These are phyloP conservation scores for Aurelia aurita complex sp. Pacific DNA, from an alignment of 30 jellyfish, hydroid and myxozoan genomes.

Conservation along the genomic window DNA sequence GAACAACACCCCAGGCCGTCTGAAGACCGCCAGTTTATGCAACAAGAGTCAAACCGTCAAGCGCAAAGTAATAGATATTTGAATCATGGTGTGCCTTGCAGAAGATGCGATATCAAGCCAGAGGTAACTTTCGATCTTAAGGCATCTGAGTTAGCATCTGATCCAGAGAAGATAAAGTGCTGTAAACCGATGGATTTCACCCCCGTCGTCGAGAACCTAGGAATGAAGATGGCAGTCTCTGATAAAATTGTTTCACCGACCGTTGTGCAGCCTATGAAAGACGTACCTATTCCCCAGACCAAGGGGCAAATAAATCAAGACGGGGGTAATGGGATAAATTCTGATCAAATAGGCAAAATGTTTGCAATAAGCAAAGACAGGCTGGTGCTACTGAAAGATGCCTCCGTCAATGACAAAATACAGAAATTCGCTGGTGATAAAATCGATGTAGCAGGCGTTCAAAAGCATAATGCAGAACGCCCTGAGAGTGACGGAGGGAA, in stretches of 20 bases:
- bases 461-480: conserved; percentile 6
- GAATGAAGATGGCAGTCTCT: conserved; percentile 2
- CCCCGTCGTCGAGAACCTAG: conserved; percentile 50
- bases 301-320: neutral
- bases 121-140: conserved; percentile 47
- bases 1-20: too few relatives aligned
- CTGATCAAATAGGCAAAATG: conserved; percentile 1
- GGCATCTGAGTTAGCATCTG: conserved; percentile 37
- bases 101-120: conserved; percentile 60
- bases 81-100: conserved; percentile 7
- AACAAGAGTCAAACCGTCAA: too few relatives aligned
- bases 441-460: neutral
- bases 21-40: too few relatives aligned
- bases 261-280: neutral
- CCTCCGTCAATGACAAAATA: neutral
- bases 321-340: neutral
- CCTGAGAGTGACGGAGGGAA: conserved; percentile 1
- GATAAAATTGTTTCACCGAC: conserved; percentile 9
- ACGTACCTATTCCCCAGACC: neutral
- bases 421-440: neutral
- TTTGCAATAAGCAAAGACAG: neutral
- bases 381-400: neutral
- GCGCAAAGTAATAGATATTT: too few relatives aligned
- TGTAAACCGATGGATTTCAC: conserved; percentile 31
- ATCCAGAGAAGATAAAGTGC: conserved; percentile 47